Conservation (phyloP, 2,113 vertebrate species). For the Aythya baeri region DNA sequence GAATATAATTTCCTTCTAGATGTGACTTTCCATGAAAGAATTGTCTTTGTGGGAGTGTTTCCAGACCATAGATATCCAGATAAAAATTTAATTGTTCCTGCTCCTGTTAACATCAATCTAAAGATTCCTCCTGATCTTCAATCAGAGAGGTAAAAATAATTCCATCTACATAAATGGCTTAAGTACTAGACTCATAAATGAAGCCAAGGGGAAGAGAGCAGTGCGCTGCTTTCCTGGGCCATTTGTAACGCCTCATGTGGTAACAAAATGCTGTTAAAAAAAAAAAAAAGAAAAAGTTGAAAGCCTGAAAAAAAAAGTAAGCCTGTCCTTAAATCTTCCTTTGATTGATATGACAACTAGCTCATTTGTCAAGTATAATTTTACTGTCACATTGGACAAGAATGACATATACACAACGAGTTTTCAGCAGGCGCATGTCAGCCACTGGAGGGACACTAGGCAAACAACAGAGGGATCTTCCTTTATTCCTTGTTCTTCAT, state of each 20-base stretch:
- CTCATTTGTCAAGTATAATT: not conserved
- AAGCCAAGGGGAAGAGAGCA: not conserved
- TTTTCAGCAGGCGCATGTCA: not conserved
- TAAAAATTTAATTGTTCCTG: not conserved
- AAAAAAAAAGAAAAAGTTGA: not conserved
- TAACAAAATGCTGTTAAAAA: not conserved
- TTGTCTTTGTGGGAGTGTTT: not conserved
- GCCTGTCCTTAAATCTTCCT: not conserved
- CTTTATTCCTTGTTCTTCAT: not conserved
- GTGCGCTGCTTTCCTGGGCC: not conserved
- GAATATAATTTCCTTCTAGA: not conserved
- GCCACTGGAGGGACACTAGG: not conserved
- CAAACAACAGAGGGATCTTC: accelerated
- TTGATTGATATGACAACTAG: not conserved
- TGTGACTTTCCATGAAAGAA: not conserved
- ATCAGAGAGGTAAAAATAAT: not conserved
- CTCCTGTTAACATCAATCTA: not conserved
- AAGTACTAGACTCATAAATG: not conserved
- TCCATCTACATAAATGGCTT: not conserved
- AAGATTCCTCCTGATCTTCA: not conserved
- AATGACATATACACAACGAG: not conserved
- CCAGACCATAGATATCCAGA: not conserved
- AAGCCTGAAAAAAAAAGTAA: accelerated
- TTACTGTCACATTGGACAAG: not conserved
- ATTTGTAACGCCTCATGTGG: not conserved